Base-by-base conservation (phyloP, 2,797 vertebrate genomes). In the Sparidentex hasta region DNA sequence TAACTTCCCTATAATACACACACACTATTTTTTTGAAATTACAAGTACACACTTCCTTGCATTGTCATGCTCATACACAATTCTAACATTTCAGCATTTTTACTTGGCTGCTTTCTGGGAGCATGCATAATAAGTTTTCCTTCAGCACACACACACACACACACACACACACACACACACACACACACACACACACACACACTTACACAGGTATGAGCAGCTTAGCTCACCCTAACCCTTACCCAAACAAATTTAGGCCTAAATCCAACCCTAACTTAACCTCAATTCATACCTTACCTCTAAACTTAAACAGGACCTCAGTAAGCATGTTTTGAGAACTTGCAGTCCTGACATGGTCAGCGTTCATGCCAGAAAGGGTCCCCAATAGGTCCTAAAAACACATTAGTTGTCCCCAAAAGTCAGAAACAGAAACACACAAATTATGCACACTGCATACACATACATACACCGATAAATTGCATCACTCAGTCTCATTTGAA, bases 401-500 rank as follows among this genome's bases (percentile, higher is more conserved):
- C 38, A 38, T 38, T 38, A 38, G 7, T 38, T 38, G 38, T 11
- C 38, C 8, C 9, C 38, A 38, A 38, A 7, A 9, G 38, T 9
- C 38, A 38, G 38, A 38, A 38, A 38, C 7, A 14, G 21, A 51
- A 4, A 52, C 11, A 52, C n/a, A 23, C 21, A 1, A 38, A 38
- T 11, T 51, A 12, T n/a, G 7, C 1, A n/a, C 38, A 44, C 8
- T 27, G 47, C 33, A 38, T 27, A 56, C 2, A 48, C 17, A 50
- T 43, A 63, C 12, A 38, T 11, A 8, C 33, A 38, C 38, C 11
- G 9, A 38, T 54, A 20, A 38, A 50, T 33, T 69, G 64, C 41
- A 67, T 73, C 27, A 63, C 18, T 59, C 47, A 50, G 46, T 16
- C 74, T 78, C 58, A 59, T 71, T 71, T 52, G 64, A 75, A 56